Evolutionary conservation across 2,113 vertebrate genomes (phyloP), one percentile per base, ranked within the genome.

Genomic region (Scortum barcoo): DNA sequence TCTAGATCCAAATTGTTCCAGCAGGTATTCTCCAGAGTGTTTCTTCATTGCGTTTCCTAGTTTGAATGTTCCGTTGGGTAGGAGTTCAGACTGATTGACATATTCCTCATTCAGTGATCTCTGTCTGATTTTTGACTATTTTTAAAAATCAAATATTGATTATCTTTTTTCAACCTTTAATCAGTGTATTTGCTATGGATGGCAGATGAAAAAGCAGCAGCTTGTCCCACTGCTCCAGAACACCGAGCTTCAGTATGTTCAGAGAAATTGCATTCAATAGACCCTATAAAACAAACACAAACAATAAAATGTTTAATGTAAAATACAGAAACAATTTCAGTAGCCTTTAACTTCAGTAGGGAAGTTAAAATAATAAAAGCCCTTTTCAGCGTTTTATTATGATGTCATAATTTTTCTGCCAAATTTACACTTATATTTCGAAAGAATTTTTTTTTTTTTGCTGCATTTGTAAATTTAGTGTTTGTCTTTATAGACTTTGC

Each of bases 11-110:
- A 4, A 3, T 10, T 14, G 14, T 14, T 62, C 30, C n/a, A 85
- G 3, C 16, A 0, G 0, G 22, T 88, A 88, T 48, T 63, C 19
- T 76, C 80, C 87, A 20, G 62, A 72, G 57, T 88, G 51, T 10
- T 7, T 24, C 28, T 76, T 46, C 14, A 7, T 61, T 24, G 22
- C 20, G 0, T 69, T 56, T 3, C 80, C 26, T 22, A 78, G 16
- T 11, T 3, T 24, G 5, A 90, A 62, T 17, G 63, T 82, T 38
- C 60, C n/a, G 26, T 85, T 50, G 9, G 7, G 1, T 1, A 73
- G 22, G 7, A 67, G 19, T 56, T 58, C 5, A 56, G 10, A 28
- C 9, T 24, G 62, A 10, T 69, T 62, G 2, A 0, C 2, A 42
- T 36, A 54, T 20, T 63, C 30, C 11, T n/a, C 11, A 79, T 12